Evolutionary conservation across 2,888 invertebrate genomes (phyloP).

Genomic region (Cantharis lateralis): DNA sequence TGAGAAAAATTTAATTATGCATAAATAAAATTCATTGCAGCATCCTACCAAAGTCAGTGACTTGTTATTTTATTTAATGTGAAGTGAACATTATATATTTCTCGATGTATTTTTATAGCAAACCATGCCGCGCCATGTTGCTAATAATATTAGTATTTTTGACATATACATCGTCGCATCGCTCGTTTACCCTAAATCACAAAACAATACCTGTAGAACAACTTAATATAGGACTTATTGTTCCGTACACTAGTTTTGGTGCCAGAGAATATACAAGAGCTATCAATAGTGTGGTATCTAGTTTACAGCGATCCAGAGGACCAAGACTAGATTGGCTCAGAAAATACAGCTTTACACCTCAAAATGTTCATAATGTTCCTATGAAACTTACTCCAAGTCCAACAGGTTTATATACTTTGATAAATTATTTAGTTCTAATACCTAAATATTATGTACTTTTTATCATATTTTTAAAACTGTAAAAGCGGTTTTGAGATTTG

Average conservation of each 20-base stretch:
- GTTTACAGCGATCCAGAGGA: slow-evolving; percentile 63
- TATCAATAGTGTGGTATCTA: slow-evolving; percentile 66
- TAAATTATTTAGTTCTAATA: neutral
- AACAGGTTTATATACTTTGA: slow-evolving; percentile 64
- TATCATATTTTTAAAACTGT: neutral
- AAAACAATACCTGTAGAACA: slow-evolving; percentile 38
- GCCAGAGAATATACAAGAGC: slow-evolving; percentile 70
- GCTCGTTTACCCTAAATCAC: slow-evolving; percentile 38
- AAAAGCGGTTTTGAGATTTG: neutral
- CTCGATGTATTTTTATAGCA: slow-evolving; percentile 12
- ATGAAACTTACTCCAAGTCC: slow-evolving; percentile 76
- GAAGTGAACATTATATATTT: neutral
- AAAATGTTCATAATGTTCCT: slow-evolving; percentile 67
- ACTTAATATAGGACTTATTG: slow-evolving; percentile 63
- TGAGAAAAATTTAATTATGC: neutral
- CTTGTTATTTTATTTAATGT: slow-evolving; percentile 12
- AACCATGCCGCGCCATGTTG: slow-evolving; percentile 38
- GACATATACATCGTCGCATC: slow-evolving; percentile 37
- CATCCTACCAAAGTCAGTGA: slow-evolving; percentile 15
- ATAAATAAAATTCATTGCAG: slow-evolving; percentile 11
- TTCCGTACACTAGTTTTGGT: slow-evolving; percentile 67
- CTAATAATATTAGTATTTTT: slow-evolving; percentile 35
- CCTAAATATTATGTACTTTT: neutral
- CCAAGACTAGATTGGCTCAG: slow-evolving; percentile 65
- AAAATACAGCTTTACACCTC: slow-evolving; percentile 65